Evolutionary conservation across 2,113 vertebrate species (phyloP), one percentile per base, ranked within the genome.

Genomic region (Hippocampus barbouri): DNA sequence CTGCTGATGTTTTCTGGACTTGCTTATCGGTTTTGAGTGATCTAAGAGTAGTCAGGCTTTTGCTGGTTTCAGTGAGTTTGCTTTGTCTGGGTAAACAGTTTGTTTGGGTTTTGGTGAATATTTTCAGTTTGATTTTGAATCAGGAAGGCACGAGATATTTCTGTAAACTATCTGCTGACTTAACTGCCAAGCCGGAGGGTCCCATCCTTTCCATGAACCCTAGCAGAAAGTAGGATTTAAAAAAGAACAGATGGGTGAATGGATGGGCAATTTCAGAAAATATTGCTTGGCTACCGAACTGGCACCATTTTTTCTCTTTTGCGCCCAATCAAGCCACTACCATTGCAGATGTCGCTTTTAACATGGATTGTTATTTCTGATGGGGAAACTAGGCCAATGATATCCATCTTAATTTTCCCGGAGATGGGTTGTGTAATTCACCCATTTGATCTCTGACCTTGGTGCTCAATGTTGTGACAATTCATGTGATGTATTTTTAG

Each of bases 381-480:
- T 8, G 18, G 6, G 18, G 7, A 8, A 53, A 12, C 18, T 2
- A 18, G 49, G 4, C 5, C 49, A 7, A 6, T 21, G 5, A 18
- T 53, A 20, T 53, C 1, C 18, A 3, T 18, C 5, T 20, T 53
- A 7, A 2, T 53, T 53, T 27, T 6, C 18, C 1, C 7, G 7
- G 5, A 59, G n/a, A 25, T 5, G 56, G 8, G 5, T 8, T 8
- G n/a, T 25, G 12, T 59, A 4, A 49, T 53, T 53, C 49, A 20
- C 49, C 21, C 23, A 11, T 57, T n/a, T 12, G 4, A 25, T 10
- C 23, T 51, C 70, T 80, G 34, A 72, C 76, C 62, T 8, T 74
- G 78, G 80, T 82, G 23, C 75, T 83, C 73, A 82, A 23, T 0
- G 14, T 49, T 1, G 5, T 0, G 20, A 8, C 20, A 9, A 2